These are phyloP conservation scores for Phymatocera aterrima DNA, from an alignment of 2,888 invertebrate genomes.

Conservation along the genomic window DNA sequence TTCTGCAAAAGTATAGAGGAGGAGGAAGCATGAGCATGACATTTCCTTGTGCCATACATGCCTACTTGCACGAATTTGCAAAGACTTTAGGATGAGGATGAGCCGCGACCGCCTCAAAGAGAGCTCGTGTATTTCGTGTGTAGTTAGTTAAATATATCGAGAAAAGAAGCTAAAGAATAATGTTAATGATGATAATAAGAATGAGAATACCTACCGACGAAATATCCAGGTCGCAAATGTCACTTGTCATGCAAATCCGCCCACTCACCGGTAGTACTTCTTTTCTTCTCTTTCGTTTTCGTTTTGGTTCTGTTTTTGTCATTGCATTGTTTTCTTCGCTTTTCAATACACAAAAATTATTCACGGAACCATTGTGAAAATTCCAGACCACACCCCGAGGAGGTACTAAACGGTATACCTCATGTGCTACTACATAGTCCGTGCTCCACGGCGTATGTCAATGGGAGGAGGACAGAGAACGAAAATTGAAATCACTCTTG, in stretches of 20 bases:
- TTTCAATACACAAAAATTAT: constrained; percentile 47
- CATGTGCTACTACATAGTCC: neutral
- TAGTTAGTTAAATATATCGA: neutral
- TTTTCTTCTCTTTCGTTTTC: no score
- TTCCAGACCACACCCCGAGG: constrained; percentile 45
- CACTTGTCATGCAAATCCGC: constrained; percentile 64
- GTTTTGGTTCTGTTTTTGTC: neutral
- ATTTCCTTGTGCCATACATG: no score
- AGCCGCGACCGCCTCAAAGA: neutral
- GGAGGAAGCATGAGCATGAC: neutral
- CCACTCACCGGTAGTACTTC: neutral
- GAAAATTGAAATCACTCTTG: constrained; percentile 3
- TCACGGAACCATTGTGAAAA: constrained; percentile 44
- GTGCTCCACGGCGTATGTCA: neutral
- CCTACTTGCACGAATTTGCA: constrained; percentile 64
- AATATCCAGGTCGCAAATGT: constrained; percentile 48
- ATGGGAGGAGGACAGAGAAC: no score
- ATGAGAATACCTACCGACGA: no score
- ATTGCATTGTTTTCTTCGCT: constrained; percentile 56
- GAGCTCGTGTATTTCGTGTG: neutral
- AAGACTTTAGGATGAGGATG: constrained; percentile 36
- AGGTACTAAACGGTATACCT: neutral
- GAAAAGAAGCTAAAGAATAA: neutral
- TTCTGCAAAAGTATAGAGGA: no score
- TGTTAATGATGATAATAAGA: neutral